A percentile compares a stretch with the other conserved stretches of the same genome.
Evolutionary conservation across 2,888 invertebrate genomes (phyloP).

Genomic region (Dryococelus australis): DNA sequence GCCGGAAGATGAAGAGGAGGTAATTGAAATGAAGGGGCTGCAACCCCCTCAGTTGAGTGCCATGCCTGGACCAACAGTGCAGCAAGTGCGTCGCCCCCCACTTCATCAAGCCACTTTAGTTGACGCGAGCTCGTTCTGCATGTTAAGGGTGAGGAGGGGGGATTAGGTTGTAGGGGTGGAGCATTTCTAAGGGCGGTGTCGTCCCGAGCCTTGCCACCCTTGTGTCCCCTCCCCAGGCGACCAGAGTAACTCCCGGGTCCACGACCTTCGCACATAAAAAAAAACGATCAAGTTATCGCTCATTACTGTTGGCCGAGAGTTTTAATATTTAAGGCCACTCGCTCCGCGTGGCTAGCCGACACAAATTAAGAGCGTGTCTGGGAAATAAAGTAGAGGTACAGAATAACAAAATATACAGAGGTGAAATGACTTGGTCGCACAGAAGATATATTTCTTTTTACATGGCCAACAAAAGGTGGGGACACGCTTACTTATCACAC

Average conservation of each 20-base stretch:
- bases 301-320: not conserved
- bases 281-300: not conserved
- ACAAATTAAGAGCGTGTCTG: no score
- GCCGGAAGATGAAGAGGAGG: not conserved
- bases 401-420: no score
- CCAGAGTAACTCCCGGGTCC: not conserved
- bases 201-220: not conserved
- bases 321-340: not conserved
- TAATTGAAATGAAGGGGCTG: not conserved
- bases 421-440: no score
- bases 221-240: not conserved
- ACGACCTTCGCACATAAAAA: not conserved
- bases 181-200: not conserved
- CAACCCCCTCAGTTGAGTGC: not conserved
- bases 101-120: slow-evolving; percentile 8
- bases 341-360: no score
- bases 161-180: not conserved
- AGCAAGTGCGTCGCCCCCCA: not conserved
- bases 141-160: not conserved
- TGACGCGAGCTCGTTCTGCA: not conserved
- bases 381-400: no score
- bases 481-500: no score
- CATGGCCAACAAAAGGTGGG: no score
- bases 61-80: not conserved
- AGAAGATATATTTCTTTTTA: no score